These are phyloP conservation scores for Nasonovia ribisnigri DNA, from an alignment of 2,888 invertebrate species.

Conservation along the genomic window DNA sequence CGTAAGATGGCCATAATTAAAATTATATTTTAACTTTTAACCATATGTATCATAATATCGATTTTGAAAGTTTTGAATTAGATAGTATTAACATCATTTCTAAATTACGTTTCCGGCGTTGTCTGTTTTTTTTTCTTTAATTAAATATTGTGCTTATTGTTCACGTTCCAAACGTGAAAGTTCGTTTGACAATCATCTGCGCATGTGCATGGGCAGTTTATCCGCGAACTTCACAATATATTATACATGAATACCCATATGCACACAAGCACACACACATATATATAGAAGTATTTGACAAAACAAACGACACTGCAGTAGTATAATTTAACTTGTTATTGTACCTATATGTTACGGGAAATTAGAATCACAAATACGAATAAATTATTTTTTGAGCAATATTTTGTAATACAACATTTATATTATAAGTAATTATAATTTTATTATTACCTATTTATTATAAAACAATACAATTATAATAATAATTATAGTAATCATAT, in stretches of 20 bases:
- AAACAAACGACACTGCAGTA: neutral
- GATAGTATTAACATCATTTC: neutral
- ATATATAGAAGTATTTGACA: neutral
- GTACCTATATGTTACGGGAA: too few species aligned
- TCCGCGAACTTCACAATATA: neutral
- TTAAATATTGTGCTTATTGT: neutral
- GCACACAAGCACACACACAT: neutral
- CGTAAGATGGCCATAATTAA: neutral
- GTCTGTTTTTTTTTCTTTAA: neutral
- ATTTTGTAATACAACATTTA: too few species aligned
- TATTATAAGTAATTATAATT: too few species aligned
- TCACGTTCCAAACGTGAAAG: neutral
- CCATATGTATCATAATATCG: neutral
- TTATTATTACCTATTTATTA: too few species aligned
- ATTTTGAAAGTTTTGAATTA: neutral
- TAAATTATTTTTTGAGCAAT: too few species aligned
- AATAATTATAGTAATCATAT: too few species aligned
- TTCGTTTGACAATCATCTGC: neutral
- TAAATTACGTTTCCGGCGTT: neutral
- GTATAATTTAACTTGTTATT: neutral
- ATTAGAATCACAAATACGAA: too few species aligned
- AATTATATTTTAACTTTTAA: neutral
- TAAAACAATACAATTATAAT: too few species aligned
- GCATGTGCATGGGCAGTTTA: neutral
- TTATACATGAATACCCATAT: neutral